phyloP scores from a whole-genome alignment of 1,140 invertebrate species.

The Polypedilum vanderplanki region DNA sequence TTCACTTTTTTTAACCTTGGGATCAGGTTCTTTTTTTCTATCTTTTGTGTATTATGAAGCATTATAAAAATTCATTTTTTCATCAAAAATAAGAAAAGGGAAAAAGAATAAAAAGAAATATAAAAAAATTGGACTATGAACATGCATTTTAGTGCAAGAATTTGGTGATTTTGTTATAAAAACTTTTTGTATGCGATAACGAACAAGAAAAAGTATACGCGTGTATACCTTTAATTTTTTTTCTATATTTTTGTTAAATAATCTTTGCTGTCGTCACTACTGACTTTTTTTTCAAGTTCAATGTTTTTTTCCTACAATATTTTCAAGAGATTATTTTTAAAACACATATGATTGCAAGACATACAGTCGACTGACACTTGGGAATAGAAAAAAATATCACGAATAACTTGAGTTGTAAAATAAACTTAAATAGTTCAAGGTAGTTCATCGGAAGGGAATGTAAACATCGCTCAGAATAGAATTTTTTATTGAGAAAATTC shows the following conservation, averaged over 20 bases:
- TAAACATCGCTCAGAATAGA: no score
- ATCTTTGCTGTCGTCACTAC: neutral
- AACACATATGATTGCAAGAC: no score
- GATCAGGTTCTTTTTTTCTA: neutral
- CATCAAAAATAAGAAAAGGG: neutral
- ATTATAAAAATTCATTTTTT: neutral
- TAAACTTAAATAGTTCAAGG: no score
- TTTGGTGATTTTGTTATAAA: neutral
- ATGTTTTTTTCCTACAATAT: neutral
- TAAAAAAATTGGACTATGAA: neutral
- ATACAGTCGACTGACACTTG: no score
- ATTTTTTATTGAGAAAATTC: no score
- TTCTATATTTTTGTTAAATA: neutral
- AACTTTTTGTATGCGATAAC: neutral
- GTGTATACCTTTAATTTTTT: neutral
- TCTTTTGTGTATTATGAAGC: neutral
- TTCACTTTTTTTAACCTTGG: conserved; percentile 18
- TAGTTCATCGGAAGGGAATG: no score
- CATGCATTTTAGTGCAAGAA: neutral
- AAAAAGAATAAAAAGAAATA: neutral
- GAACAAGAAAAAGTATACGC: neutral
- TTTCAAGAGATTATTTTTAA: neutral
- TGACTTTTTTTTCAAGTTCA: neutral
- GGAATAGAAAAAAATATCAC: no score
- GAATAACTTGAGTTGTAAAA: no score